Base-by-base conservation (phyloP, 2,797 vertebrate species). In the Octomys mimax region DNA sequence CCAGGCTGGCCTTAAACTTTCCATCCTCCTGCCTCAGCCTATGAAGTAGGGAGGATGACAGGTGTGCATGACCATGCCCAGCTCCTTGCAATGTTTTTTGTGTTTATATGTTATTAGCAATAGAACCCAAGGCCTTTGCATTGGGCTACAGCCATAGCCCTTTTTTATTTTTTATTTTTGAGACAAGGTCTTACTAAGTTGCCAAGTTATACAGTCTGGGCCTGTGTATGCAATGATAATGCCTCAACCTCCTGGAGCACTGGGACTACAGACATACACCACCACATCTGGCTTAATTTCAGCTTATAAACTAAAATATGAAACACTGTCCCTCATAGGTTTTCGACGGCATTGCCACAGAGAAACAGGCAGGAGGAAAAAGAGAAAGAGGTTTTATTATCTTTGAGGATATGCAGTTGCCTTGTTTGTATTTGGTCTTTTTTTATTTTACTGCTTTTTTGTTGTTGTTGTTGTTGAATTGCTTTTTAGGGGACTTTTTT, bases 291-390 rank as follows among this genome's bases (percentile, higher is more conserved):
- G 42, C 2, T 54, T 28, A 77, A 92, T 92, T 87, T 49, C 7
- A 81, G n/a, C 2, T 87, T 85, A 92, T 10, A 6, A 31, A 91
- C 79, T 71, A 85, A 94, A 93, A 91, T 89, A 62, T 28, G 36
- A 71, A 12, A 88, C 16, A 10, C 5, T 75, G 31, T 39, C 42
- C 21, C 54, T 57, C 54, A 57, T 18, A 57, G 16, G 54, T 57
- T 57, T 57, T 57, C 5, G 16, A 57, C 4, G 2, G 16, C 54
- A 57, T 18, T 57, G 14, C 54, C 14, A 16, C 54, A 57, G 54
- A 57, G 54, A 57, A 13, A 4, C 16, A 57, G 54, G 54, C 54
- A 57, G 54, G 16, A 57, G 14, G 54, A 57, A 57, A 57, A 57
- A 57, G 14, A 57, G 54, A 18, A 57, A 19, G 54, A 16, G 54